phyloP scores from a whole-genome alignment of 2,113 vertebrate species.

The Tychaedon coryphoeus region DNA sequence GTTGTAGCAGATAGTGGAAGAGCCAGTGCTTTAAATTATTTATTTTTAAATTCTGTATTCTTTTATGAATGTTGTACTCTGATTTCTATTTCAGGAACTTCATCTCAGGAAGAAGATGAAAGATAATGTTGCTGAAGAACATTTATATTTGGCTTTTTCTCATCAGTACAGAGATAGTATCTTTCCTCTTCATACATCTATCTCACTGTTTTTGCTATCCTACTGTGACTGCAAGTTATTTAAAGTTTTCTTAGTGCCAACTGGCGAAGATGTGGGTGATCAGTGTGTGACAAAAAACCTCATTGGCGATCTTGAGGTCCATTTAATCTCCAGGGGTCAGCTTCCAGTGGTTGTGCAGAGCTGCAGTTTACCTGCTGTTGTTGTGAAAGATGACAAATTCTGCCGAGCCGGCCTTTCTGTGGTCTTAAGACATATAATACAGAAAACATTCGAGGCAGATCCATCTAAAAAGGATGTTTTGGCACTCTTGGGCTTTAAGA shows the following conservation, averaged over 20 bases:
- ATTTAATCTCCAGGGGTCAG: constrained; percentile 65
- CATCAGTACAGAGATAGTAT: constrained; percentile 63
- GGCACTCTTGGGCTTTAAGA: constrained; percentile 93
- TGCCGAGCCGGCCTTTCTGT: constrained; percentile 94
- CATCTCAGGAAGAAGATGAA: constrained; percentile 77
- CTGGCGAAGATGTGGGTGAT: constrained; percentile 24
- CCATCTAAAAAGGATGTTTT: constrained; percentile 79
- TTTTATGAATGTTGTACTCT: not conserved
- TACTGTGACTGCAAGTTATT: constrained; percentile 90
- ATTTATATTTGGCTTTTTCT: constrained; percentile 83
- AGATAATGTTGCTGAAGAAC: constrained; percentile 66
- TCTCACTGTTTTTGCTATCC: constrained; percentile 88
- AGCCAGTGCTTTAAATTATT: not conserved
- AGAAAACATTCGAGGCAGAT: constrained; percentile 75
- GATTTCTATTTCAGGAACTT: constrained; percentile 61
- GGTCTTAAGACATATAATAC: constrained; percentile 87
- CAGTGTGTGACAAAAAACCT: constrained; percentile 55
- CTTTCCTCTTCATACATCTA: constrained; percentile 88
- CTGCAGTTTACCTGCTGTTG: constrained; percentile 85
- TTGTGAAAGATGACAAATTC: constrained; percentile 76
- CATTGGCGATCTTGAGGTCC: constrained; percentile 36
- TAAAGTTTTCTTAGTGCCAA: constrained; percentile 79
- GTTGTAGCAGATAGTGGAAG: not conserved
- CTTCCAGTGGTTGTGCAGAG: constrained; percentile 81
- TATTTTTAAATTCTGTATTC: not conserved